Percentiles rank a stretch among this genome's conserved stretches.
These are phyloP conservation scores for Pseudobourletiella spinata DNA, from an alignment of 1,140 invertebrate genomes.

Conservation along the genomic window DNA sequence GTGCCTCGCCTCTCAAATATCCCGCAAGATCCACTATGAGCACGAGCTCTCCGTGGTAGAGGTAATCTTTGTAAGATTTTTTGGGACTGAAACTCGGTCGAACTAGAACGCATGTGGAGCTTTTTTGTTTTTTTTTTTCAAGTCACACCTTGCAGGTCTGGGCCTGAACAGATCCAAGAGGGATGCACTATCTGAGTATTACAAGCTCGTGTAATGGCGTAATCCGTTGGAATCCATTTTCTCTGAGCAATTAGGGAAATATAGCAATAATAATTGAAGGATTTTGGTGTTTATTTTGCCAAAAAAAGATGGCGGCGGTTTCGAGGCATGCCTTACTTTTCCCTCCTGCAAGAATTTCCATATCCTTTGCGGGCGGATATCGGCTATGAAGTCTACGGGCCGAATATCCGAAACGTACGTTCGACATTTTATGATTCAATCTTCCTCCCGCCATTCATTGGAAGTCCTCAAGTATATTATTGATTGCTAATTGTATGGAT, in stretches of 20 bases:
- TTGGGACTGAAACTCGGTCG: constrained; percentile 19
- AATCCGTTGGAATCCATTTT: too few species aligned
- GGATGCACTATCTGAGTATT: constrained; percentile 4
- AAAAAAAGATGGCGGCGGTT: constrained; percentile 8
- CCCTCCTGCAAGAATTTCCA: constrained; percentile 22
- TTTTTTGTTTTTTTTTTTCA: neutral
- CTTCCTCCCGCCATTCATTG: too few species aligned
- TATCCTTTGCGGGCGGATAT: constrained; percentile 31
- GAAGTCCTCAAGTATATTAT: too few species aligned
- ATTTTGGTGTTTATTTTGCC: too few species aligned
- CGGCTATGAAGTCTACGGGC: constrained; percentile 26
- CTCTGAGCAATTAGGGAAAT: too few species aligned
- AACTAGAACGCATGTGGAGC: too few species aligned
- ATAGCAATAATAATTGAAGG: too few species aligned
- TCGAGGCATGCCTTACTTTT: constrained; percentile 14
- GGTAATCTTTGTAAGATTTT: too few species aligned
- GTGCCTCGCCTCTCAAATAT: constrained; percentile 29
- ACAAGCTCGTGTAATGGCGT: constrained; percentile 8
- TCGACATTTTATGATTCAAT: neutral
- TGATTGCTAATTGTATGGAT: too few species aligned
- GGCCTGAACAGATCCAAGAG: constrained; percentile 5
- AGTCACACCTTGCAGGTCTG: neutral
- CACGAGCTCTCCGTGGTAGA: constrained; percentile 30
- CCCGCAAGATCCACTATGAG: constrained; percentile 31
- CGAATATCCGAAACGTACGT: constrained; percentile 23